Evolutionary conservation across 2,888 invertebrate genomes (phyloP), one percentile per base, ranked within the genome.

Genomic region (Craniophora ligustri): DNA sequence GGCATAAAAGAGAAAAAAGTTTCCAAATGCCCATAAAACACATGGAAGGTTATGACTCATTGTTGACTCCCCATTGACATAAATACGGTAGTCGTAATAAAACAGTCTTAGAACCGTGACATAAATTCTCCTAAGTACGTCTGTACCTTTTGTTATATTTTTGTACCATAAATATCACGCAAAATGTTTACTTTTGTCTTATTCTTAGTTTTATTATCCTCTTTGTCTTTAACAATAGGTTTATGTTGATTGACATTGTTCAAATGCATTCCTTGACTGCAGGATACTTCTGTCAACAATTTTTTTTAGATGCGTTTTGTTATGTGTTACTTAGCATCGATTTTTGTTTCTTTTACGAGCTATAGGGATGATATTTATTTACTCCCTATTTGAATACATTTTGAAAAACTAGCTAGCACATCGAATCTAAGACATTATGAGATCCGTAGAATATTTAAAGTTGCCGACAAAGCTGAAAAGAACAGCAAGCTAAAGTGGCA

Each of bases 11-110:
- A 63, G 74, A 75, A 79, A 75, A 70, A 77, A 71, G 64, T 73
- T 70, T 65, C 61, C 58, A 63, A 63, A 73, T 51, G 54, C 53
- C 62, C 78, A 73, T 86, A 86, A 86, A 84, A 79, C 67, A 71
- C 72, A 76, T 76, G 76, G 73, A 78, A 80, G 71, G 76, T 86
- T 87, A 87, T 84, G 87, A 83, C 77, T 84, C 84, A 82, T 86
- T 86, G 86, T 86, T 80, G 69, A 75, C 76, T 77, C 73, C 71
- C 71, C 76, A 83, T 82, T 80, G 82, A 84, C 84, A 80, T 80
- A 84, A 84, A 83, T 77, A 78, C 78, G 67, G 74, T 68, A 77
- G 76, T 66, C 71, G 77, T 67, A 76, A 79, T 86, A 84, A 86
- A 84, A 80, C 66, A 62, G 74, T 72, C 71, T 79, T 71, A 72